phyloP scores from a whole-genome alignment of 2,888 invertebrate genomes.

The Calliopum simillimum region DNA sequence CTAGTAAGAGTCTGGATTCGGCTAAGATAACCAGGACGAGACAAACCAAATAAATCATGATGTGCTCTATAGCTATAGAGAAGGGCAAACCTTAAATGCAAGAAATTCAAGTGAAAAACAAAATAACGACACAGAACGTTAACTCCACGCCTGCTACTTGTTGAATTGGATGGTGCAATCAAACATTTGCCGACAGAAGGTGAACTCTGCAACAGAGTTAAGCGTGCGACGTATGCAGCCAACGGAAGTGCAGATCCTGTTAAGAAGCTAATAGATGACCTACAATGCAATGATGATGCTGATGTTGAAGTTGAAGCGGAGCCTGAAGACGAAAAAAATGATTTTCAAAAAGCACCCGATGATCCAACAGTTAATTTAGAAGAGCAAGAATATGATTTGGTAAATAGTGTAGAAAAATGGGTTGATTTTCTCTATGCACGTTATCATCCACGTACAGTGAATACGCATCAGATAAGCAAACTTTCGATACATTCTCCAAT shows the following conservation, averaged over 20 bases:
- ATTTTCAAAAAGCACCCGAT: constrained; percentile 78
- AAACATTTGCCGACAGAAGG: constrained; percentile 79
- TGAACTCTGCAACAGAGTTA: constrained; percentile 70
- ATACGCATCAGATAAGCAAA: constrained; percentile 71
- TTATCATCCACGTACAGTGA: constrained; percentile 83
- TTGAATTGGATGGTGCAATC: constrained; percentile 84
- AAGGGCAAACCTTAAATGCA: constrained; percentile 76
- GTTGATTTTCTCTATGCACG: constrained; percentile 85
- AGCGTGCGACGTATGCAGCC: constrained; percentile 39
- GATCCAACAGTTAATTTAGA: constrained; percentile 54
- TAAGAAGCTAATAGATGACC: constrained; percentile 53
- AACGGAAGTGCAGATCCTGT: constrained; percentile 40
- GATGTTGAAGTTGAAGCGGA: constrained; percentile 74
- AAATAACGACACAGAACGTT: constrained; percentile 78
- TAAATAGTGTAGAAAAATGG: constrained; percentile 80
- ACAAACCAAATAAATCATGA: constrained; percentile 84
- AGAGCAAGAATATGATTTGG: constrained; percentile 73
- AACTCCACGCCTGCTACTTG: constrained; percentile 84
- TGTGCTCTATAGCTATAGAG: constrained; percentile 85
- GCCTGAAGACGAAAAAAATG: constrained; percentile 72
- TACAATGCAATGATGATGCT: constrained; percentile 47
- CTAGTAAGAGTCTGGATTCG: constrained; percentile 77
- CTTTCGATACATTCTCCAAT: constrained; percentile 71
- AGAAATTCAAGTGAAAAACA: constrained; percentile 7
- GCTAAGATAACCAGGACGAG: constrained; percentile 71